A percentile compares a stretch with the other conserved stretches of the same genome.
These are phyloP conservation scores for Falco columbarius DNA, from an alignment of 2,797 vertebrate species.

Conservation along the genomic window DNA sequence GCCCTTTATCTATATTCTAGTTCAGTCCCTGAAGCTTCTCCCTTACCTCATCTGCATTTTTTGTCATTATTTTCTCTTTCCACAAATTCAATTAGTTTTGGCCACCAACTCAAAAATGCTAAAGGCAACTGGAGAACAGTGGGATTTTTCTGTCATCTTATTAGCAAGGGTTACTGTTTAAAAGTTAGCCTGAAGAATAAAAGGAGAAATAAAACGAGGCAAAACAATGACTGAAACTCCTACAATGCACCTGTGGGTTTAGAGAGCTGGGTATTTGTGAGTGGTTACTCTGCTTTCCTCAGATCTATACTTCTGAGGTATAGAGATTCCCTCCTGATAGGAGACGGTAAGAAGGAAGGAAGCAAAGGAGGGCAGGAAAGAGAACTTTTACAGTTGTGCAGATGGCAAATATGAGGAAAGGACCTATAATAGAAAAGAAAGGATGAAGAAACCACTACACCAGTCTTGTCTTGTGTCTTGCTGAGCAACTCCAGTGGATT, in stretches of 20 bases:
- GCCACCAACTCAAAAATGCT: neutral
- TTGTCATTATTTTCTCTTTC: conserved; percentile 31
- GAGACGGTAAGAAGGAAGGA: neutral
- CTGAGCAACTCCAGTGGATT: neutral
- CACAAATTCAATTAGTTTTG: conserved; percentile 25
- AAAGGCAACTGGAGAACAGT: neutral
- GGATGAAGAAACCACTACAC: neutral
- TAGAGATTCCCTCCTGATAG: neutral
- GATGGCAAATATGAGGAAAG: neutral
- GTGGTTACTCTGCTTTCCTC: neutral
- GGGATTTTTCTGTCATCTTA: neutral
- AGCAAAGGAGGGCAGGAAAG: neutral
- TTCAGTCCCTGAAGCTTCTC: neutral
- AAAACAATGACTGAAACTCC: neutral
- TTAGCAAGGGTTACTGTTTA: neutral
- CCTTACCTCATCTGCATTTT: conserved; percentile 27
- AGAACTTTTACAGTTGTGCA: neutral
- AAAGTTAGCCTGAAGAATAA: neutral
- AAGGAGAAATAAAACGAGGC: neutral
- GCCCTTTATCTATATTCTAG: conserved; percentile 19
- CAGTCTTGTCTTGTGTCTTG: neutral
- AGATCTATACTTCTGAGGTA: neutral
- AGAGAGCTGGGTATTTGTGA: neutral
- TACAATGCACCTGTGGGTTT: neutral
- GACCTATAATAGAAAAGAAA: neutral